Percentiles rank a stretch among this genome's conserved stretches.
These are phyloP conservation scores for Triplophysa yarkandensis DNA, from an alignment of 2,797 vertebrate genomes.

Conservation along the genomic window DNA sequence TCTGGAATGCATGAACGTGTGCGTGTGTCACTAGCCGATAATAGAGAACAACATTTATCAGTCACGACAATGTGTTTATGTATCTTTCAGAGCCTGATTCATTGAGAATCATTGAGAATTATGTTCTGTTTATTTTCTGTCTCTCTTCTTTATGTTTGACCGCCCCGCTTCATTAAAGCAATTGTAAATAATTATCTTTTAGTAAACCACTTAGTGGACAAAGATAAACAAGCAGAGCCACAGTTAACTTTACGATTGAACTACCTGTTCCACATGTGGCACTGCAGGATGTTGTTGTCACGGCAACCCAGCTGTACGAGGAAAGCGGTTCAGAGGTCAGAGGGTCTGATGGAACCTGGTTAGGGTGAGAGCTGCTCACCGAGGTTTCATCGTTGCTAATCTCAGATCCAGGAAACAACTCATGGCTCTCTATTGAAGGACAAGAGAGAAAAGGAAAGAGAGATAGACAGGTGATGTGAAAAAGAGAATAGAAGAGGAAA, in stretches of 20 bases:
- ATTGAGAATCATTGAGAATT: not conserved
- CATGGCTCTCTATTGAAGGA: conserved; percentile 52
- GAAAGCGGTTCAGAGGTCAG: conserved; percentile 45
- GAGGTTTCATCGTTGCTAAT: conserved; percentile 56
- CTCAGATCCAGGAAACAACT: conserved; percentile 37
- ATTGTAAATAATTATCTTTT: not conserved
- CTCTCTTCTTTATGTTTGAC: not conserved
- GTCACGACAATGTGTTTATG: conserved; percentile 15
- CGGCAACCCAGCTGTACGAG: conserved; percentile 66
- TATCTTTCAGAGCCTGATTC: not conserved
- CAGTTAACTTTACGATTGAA: not conserved
- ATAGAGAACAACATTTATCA: conserved; percentile 7
- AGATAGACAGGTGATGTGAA: not conserved
- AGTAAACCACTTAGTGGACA: not conserved
- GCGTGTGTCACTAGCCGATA: not conserved
- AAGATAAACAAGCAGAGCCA: not conserved
- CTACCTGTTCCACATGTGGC: conserved; percentile 73
- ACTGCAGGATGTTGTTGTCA: conserved; percentile 65
- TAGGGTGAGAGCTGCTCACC: conserved; percentile 52
- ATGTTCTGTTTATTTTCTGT: not conserved
- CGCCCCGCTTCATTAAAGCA: not conserved
- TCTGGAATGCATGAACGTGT: conserved; percentile 5
- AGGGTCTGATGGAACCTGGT: conserved; percentile 56
- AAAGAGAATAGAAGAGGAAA: conserved; percentile 18
- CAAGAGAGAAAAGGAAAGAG: not conserved